Conservation (phyloP, 2,113 vertebrate genomes). For the Scophthalmus maximus region DNA sequence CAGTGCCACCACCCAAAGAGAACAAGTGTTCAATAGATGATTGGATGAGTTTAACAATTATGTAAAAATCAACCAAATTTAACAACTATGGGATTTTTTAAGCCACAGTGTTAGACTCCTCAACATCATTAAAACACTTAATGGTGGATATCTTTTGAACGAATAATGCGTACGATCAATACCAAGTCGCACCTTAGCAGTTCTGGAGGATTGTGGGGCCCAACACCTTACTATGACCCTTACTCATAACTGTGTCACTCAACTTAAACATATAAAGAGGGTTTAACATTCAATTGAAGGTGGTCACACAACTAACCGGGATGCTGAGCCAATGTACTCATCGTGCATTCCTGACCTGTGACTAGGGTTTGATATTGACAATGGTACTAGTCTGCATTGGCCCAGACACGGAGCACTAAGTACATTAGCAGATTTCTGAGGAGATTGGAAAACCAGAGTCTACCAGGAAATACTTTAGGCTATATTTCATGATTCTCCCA, state of each 20-base stretch:
- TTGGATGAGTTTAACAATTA: no score
- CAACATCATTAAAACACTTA: no score
- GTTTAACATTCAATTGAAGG: neutral
- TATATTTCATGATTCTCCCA: neutral
- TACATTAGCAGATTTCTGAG: conserved; percentile 66
- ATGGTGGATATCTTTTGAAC: no score
- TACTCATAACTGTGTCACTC: neutral
- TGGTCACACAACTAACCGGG: neutral
- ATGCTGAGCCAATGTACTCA: neutral
- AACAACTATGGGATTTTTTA: no score
- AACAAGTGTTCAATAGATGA: no score
- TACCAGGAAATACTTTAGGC: conserved; percentile 10
- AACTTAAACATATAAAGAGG: neutral
- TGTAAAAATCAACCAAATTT: no score
- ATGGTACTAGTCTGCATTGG: conserved; percentile 2
- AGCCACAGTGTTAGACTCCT: no score
- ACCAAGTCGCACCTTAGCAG: no score
- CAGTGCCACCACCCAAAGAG: no score
- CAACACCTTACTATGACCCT: neutral
- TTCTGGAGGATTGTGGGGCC: no score
- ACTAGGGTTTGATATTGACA: conserved; percentile 49
- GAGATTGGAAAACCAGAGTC: conserved; percentile 52
- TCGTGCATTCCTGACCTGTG: conserved; percentile 60
- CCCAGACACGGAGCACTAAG: conserved; percentile 44
- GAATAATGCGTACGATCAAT: no score